phyloP scores from a whole-genome alignment of 2,888 invertebrate genomes.

The Drosophila emarginata region DNA sequence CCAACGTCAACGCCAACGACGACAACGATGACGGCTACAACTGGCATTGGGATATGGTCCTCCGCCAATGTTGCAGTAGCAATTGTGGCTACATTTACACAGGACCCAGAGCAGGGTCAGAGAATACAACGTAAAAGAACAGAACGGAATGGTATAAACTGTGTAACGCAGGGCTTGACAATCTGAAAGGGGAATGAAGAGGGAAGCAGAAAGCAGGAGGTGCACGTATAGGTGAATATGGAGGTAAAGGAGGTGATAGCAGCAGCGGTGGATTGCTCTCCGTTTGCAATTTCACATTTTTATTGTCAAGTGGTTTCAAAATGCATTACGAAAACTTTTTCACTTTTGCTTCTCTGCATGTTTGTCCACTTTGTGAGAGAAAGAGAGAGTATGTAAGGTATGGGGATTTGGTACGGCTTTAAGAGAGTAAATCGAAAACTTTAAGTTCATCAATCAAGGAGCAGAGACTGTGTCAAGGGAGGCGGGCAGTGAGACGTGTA shows the following conservation, averaged over 20 bases:
- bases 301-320: conserved; percentile 72
- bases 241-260: background rate
- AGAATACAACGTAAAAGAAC: conserved; percentile 10
- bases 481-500: background rate
- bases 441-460: conserved; percentile 62
- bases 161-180: conserved; percentile 1
- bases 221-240: background rate
- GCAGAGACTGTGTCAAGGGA: background rate
- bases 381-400: background rate
- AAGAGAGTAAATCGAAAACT: conserved; percentile 32
- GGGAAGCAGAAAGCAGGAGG: background rate
- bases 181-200: background rate
- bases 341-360: background rate
- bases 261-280: conserved; percentile 36
- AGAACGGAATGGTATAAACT: background rate
- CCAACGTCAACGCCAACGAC: background rate
- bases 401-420: conserved; percentile 3
- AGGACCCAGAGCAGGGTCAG: conserved; percentile 27
- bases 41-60: conserved; percentile 5
- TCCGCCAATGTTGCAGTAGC: background rate
- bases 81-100: conserved; percentile 46
- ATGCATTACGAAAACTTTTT: conserved; percentile 45
- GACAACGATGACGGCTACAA: background rate
- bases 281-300: conserved; percentile 63
- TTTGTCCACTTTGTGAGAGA: background rate